Base-by-base conservation (phyloP, 2,888 invertebrate species). In the Steinernema scapterisci region DNA sequence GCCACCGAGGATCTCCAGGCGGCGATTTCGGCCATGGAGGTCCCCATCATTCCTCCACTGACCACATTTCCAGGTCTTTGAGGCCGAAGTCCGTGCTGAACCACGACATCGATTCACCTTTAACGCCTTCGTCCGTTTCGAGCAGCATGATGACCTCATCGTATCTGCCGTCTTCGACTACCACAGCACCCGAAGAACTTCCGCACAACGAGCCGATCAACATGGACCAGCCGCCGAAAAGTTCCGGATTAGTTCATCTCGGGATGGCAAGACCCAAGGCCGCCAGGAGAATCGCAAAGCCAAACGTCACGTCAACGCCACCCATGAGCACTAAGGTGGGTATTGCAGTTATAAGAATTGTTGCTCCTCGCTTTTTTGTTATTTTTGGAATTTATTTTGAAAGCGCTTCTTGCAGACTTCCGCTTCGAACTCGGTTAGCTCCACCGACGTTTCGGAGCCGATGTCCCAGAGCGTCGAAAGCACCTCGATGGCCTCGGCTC, bases 71-170 rank as follows among this genome's bases (percentile, higher is more conserved):
- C 7, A 27, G 63, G 16, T 63, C 27, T 3, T n/a, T 63, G 31
- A 25, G 63, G 16, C 63, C 63, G 3, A 63, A 63, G 38, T 63
- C 63, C 38, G 63, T 63, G 1, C 63, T 63, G 7, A 63, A 63
- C 38, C 63, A 63, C 31, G 63, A 63, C 31, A 63, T 63, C 31
- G 63, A 63, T 16, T 63, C 63, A 9, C 63, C 63, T 25, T 27
- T 63, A 31, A 63, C 63, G 27, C 63, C 63, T 31, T 63, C 63
- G 11, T 63, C 63, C 5, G 63, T 63, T 25, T 63, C 63, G 16
- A 63, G 63, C 31, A 63, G 63, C 63, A 63, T 63, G 63, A 63
- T 63, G 63, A 63, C 63, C 38, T 63, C 63, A 1, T 63, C 63
- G 1, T 63, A 63, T 27, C 16, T 63, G 7, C 63, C 63, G 23